Conservation (phyloP, 2,113 vertebrate genomes). For the Tetraodon nigroviridis region DNA sequence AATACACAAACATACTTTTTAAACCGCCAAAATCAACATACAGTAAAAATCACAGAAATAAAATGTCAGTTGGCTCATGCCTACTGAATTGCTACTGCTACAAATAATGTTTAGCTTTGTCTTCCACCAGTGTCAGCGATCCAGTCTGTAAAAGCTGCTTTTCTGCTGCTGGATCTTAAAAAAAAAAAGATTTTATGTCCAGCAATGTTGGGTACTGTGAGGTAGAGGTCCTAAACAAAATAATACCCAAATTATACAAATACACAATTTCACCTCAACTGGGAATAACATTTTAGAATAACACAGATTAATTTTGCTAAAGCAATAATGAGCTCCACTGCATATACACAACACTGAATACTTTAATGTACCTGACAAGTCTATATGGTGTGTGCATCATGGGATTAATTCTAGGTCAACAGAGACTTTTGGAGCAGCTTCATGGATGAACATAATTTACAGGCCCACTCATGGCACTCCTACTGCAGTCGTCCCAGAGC, state of each 20-base stretch:
- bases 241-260: too few relatives aligned
- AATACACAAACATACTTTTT: too few relatives aligned
- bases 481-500: slow-evolving; percentile 16
- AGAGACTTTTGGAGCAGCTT: slow-evolving; percentile 20
- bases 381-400: background rate
- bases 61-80: too few relatives aligned
- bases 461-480: slow-evolving; percentile 14
- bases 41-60: background rate
- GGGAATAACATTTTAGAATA: background rate
- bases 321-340: background rate
- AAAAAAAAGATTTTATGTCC: too few relatives aligned
- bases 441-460: slow-evolving; percentile 51
- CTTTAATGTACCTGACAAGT: background rate
- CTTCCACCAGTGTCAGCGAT: too few relatives aligned
- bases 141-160: too few relatives aligned
- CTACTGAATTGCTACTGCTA: too few relatives aligned
- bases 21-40: background rate
- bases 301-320: background rate
- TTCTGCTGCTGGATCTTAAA: too few relatives aligned
- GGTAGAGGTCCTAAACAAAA: too few relatives aligned
- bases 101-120: too few relatives aligned
- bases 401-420: slow-evolving; percentile 2
- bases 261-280: background rate
- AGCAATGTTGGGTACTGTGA: too few relatives aligned
- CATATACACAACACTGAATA: background rate